phyloP scores from a whole-genome alignment of 2,888 invertebrate species.

The Nezara viridula region DNA sequence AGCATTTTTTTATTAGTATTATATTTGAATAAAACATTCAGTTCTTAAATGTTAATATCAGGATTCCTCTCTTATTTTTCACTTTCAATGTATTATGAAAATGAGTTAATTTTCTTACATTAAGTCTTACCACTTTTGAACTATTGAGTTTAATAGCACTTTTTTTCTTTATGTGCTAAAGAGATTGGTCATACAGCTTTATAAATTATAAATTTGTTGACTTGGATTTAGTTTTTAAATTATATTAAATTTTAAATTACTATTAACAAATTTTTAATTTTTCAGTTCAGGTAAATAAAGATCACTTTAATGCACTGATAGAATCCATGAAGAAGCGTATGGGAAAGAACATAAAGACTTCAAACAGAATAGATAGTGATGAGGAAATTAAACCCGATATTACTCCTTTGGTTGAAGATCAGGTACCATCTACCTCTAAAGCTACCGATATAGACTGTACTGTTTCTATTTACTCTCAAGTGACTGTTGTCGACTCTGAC shows the following conservation, averaged over 20 bases:
- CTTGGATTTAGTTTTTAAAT: constrained; percentile 14
- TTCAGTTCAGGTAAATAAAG: constrained; percentile 68
- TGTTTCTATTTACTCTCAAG: constrained; percentile 50
- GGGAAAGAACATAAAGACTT: constrained; percentile 64
- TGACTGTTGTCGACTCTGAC: constrained; percentile 52
- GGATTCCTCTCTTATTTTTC: too few relatives aligned
- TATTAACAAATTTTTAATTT: constrained; percentile 59
- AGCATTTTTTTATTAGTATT: too few relatives aligned
- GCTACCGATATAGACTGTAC: not conserved
- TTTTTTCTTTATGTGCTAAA: too few relatives aligned
- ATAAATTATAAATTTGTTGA: not conserved
- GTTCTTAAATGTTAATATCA: too few relatives aligned
- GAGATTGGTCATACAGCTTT: too few relatives aligned
- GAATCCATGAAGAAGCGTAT: constrained; percentile 67
- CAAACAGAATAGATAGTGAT: constrained; percentile 64
- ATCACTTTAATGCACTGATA: constrained; percentile 68
- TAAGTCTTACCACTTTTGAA: too few relatives aligned
- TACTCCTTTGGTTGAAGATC: constrained; percentile 27
- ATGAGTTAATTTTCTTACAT: too few relatives aligned
- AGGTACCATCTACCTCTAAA: constrained; percentile 61
- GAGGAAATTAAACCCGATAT: constrained; percentile 61
- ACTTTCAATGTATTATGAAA: too few relatives aligned
- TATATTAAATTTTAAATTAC: not conserved
- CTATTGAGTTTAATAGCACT: too few relatives aligned
- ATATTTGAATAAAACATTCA: too few relatives aligned